These are phyloP conservation scores for Etheostoma nigrum DNA, from an alignment of 2,797 vertebrate species.

Conservation along the genomic window DNA sequence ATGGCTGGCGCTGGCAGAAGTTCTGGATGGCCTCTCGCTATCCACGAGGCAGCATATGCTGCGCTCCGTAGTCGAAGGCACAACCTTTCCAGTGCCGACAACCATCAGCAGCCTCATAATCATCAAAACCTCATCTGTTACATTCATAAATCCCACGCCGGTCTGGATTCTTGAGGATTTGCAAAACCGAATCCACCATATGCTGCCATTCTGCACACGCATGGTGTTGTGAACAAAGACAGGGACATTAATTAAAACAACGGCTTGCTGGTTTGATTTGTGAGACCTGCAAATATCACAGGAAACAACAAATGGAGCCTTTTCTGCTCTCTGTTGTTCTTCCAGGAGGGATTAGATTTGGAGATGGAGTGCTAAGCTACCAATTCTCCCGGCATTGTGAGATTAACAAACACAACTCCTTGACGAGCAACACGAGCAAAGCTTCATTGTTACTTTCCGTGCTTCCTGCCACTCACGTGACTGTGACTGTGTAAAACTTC, in stretches of 20 bases:
- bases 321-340: conserved; percentile 56
- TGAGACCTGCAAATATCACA: conserved; percentile 76
- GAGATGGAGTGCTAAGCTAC: conserved; percentile 50
- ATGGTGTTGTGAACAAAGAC: conserved; percentile 53
- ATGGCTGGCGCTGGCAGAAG: conserved; percentile 66
- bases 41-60: conserved; percentile 73
- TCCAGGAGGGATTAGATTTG: conserved; percentile 58
- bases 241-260: conserved; percentile 76
- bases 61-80: conserved; percentile 31
- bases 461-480: conserved; percentile 34
- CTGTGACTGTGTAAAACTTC: conserved; percentile 52
- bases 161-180: conserved; percentile 81
- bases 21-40: conserved; percentile 74
- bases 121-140: conserved; percentile 77
- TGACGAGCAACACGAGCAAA: conserved; percentile 34
- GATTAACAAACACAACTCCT: conserved; percentile 57
- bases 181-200: conserved; percentile 72
- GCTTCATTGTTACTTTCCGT: conserved; percentile 44
- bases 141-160: conserved; percentile 69
- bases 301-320: conserved; percentile 50
- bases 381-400: conserved; percentile 40
- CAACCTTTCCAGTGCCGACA: conserved; percentile 63
- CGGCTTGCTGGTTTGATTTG: conserved; percentile 49
- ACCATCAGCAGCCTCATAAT: conserved; percentile 73
- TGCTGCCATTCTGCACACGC: conserved; percentile 59